A percentile compares a stretch with the other conserved stretches of the same genome.
phyloP scores from a whole-genome alignment of 2,113 vertebrate species.

The Monarcha castaneiventris region DNA sequence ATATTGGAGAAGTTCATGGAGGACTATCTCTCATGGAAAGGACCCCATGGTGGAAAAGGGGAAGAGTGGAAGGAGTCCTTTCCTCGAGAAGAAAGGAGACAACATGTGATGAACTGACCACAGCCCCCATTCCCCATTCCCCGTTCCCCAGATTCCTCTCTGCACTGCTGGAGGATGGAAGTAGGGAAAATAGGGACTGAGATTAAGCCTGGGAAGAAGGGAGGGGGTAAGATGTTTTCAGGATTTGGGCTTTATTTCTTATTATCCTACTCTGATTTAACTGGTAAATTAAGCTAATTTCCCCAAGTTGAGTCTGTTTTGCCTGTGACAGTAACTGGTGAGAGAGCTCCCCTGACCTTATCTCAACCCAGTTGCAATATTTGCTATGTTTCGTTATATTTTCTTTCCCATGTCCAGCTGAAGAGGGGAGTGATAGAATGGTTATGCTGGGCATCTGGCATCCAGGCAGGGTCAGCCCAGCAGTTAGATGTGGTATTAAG shows the following conservation, averaged over 20 bases:
- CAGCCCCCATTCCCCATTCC: not conserved
- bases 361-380: not conserved
- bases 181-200: not conserved
- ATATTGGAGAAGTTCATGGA: fast-evolving
- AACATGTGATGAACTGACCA: not conserved
- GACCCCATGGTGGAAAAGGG: too few relatives aligned
- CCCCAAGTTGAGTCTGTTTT: not conserved
- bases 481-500: not conserved
- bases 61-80: not conserved
- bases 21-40: not conserved
- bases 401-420: not conserved
- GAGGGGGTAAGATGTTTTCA: not conserved
- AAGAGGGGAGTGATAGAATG: not conserved
- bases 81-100: not conserved
- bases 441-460: not conserved
- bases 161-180: not conserved
- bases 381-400: not conserved
- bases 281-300: not conserved
- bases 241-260: not conserved
- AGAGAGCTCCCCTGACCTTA: not conserved
- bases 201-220: not conserved
- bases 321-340: not conserved
- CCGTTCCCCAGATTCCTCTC: not conserved
- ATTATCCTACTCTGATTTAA: not conserved
- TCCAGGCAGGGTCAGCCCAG: not conserved